Evolutionary conservation across 2,888 invertebrate species (phyloP).

Genomic region (Melieria picta): DNA sequence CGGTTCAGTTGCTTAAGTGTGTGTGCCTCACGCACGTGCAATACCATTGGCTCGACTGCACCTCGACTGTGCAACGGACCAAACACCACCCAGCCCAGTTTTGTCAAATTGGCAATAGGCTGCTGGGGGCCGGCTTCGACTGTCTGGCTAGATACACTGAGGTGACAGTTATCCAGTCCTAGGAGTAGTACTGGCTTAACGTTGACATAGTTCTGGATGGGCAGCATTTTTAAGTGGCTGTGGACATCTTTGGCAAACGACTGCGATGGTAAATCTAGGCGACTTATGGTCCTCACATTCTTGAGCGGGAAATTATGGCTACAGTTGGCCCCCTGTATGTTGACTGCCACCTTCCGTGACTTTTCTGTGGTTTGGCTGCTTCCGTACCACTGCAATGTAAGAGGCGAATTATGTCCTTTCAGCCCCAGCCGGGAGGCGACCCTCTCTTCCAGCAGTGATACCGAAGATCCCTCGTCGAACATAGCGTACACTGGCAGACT

Average conservation of each 20-base stretch:
- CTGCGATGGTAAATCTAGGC: conserved; percentile 2
- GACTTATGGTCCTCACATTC: not conserved
- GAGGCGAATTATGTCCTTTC: conserved; percentile 20
- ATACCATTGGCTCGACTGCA: not conserved
- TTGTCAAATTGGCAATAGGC: conserved; percentile 3
- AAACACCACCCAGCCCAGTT: not conserved
- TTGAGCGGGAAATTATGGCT: no score
- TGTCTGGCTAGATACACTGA: not conserved
- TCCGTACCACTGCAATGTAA: conserved; percentile 38
- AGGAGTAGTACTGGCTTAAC: conserved; percentile 2
- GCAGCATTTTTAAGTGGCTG: conserved; percentile 2
- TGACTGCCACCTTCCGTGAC: conserved; percentile 20
- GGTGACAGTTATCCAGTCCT: conserved; percentile 10
- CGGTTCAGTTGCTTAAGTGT: not conserved
- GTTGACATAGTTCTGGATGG: conserved; percentile 1
- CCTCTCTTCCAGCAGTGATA: conserved; percentile 29
- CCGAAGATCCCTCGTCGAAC: conserved; percentile 35
- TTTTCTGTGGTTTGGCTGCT: conserved; percentile 15
- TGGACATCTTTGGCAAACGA: not conserved
- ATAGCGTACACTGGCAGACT: conserved; percentile 23
- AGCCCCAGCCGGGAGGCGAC: conserved; percentile 26
- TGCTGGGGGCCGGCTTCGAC: conserved; percentile 6
- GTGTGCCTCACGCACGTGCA: not conserved
- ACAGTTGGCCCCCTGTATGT: no score
- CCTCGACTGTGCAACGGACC: not conserved